Conservation (phyloP, 2,113 vertebrate genomes). For the Rhodinocichla rosea region DNA sequence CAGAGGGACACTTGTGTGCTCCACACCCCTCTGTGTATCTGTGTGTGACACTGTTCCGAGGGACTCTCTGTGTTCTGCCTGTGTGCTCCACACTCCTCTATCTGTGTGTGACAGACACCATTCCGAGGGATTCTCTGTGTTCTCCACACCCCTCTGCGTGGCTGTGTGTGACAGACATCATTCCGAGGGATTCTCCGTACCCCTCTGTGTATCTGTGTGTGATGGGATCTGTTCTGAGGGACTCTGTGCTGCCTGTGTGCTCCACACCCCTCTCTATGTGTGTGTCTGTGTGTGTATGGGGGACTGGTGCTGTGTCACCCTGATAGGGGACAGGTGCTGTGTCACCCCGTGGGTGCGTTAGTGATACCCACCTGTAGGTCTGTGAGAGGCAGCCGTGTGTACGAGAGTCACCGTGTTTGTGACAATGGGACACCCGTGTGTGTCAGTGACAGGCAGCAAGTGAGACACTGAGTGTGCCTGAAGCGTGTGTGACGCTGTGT, state of each 20-base stretch:
- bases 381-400: background rate
- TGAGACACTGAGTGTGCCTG: background rate
- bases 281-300: too few relatives aligned
- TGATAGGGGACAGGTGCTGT: background rate
- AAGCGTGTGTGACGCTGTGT: rapidly evolving
- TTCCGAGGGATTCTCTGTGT: too few relatives aligned
- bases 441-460: rapidly evolving
- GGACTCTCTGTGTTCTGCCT: background rate
- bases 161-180: too few relatives aligned
- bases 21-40: too few relatives aligned
- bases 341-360: rapidly evolving
- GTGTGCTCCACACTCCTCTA: background rate
- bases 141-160: too few relatives aligned
- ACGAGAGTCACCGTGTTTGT: background rate
- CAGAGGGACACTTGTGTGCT: too few relatives aligned
- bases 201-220: too few relatives aligned
- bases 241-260: background rate
- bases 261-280: rapidly evolving
- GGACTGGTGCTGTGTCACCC: too few relatives aligned
- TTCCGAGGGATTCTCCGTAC: background rate
- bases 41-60: too few relatives aligned
- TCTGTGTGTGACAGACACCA: background rate
- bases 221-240: too few relatives aligned
- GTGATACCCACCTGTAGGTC: background rate
- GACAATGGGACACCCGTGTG: rapidly evolving